Base-by-base conservation (phyloP, 2,797 vertebrate genomes). In the Dipus sagitta region DNA sequence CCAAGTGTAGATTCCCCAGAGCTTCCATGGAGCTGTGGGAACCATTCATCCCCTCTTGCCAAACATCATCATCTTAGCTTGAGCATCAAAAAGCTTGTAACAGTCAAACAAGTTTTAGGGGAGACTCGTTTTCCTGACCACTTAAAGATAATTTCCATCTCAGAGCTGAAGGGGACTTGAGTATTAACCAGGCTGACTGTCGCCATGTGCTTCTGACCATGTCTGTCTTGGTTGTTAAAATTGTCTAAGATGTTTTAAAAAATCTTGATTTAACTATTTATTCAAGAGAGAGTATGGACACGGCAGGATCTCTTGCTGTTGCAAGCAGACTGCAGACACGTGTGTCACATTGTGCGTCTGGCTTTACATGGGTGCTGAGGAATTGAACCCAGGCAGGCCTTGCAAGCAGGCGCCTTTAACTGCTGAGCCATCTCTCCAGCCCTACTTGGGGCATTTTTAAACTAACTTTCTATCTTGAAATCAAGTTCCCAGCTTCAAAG, bases 21-120 rank as follows among this genome's bases (percentile, higher is more conserved):
- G 76, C 34, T 17, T 17, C 54, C 20, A 42, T 68, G 12, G 54
- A 78, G 38, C 52, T 30, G 2, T 12, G 67, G 67, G 58, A 82
- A 34, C 21, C 38, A 9, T 81, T 74, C 28, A 42, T 42, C 0
- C 12, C 32, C 54, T 4, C 42, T 84, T 88, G 60, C 62, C 71
- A 86, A 92, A 26, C 62, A 60, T n/a, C 71, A 93, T 81, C 82
- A 65, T 26, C 77, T 83, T 72, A 32, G 20, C 82, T 30, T 65
- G 75, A 82, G n/a, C n/a, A 34, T 84, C 42, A 12, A 82, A 82
- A 85, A 58, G 83, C 86, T 38, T 71, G 4, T 70, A 80, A 21
- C 3, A 64, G 28, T 79, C 78, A 72, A 4, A 14, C 75, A 82
- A 15, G 7, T 81, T 94, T 90, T 76, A 34, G 58, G 42, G 38